Base-by-base conservation (phyloP, 2,888 invertebrate species). In the Celastrina argiolus region DNA sequence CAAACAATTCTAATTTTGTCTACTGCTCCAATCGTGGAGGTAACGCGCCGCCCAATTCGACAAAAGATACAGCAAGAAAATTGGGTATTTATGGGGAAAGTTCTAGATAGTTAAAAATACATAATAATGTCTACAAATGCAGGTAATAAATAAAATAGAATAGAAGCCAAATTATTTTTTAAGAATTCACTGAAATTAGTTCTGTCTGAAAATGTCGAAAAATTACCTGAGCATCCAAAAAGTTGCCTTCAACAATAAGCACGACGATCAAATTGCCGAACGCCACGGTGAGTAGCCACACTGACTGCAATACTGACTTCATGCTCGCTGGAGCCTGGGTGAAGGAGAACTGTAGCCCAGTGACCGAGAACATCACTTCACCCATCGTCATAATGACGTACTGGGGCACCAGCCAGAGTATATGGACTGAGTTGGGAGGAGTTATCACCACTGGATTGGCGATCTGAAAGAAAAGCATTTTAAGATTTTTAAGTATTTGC, bases 301-400 rank as follows among this genome's bases (percentile, higher is more conserved):
- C 94, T 0, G 99, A 97, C 82, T 96, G 96, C 63, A 99, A 84
- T 0, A 99, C 95, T 0, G 98, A 97, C 84, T 99, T 99, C 98
- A 99, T 98, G 71, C 94, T 95, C 5, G 92, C 81, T 0, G 99
- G 98, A 0, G 99, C 97, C 92, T 97, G 97, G 0, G 98, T 97
- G 84, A 98, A 99, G 0, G 98, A 97, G 86, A 99, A 99, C 81
- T 98, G 97, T 26, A 99, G 90, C 0, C 99, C 99, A 0, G 99
- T 98, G 31, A 99, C 96, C 0, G 98, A 97, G 83, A 98, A 98
- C 95, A 99, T 96, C 56, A 99, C 96, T 86, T 99, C 99, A 0
- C 95, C 99, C 76, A 96, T 93, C 0, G 99, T 98, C 76, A 99
- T 96, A 16, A 98, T 92, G 63, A 98, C 87, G 80, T 98, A 98